Evolutionary conservation across 1,140 invertebrate genomes (phyloP), one percentile per base, ranked within the genome.

Genomic region (Tyrophagus putrescentiae): DNA sequence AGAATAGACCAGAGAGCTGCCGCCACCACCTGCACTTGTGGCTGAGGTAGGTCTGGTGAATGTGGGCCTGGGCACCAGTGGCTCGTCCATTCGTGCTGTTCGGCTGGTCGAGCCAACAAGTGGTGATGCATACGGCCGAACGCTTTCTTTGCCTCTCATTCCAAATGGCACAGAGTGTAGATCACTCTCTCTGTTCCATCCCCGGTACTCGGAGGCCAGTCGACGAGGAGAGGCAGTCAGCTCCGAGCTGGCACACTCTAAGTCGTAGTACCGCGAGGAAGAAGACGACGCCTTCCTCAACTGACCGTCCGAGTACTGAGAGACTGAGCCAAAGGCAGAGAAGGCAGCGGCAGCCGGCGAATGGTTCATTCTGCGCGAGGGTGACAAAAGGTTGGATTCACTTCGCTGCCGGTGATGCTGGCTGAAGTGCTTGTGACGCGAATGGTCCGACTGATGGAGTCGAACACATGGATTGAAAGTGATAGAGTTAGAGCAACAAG

Each of bases 151-250:
- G 21, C 60, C 60, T 57, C 52, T 61, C 52, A 18, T 16, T 27
- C 52, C 52, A 58, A 61, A 56, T 18, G 32, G 36, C 23, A 61
- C 60, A 61, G 60, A 54, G 28, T 32, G 11, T n/a, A n/a, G n/a
- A 27, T 36, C 42, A 23, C 25, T 54, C 21, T 23, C 53, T n/a
- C 52, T 57, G 36, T 57, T 54, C 60, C 50, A 61, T 28, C 60
- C 60, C 57, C 16, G 39, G 57, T 44, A 31, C 27, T 57, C 31
- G 60, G 31, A 21, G 34, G 34, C 57, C 48, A 32, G 29, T 28
- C 52, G 39, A n/a, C n/a, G 11, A 5, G 5, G 34, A 7, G 16
- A 25, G 9, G 23, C 6, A 54, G 5, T 57, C 34, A 6, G 21
- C 21, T 54, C 29, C 16, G 6, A 25, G 18, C 31, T 6, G 18